Conservation (phyloP, 2,113 vertebrate genomes). For the Strigops habroptila region DNA sequence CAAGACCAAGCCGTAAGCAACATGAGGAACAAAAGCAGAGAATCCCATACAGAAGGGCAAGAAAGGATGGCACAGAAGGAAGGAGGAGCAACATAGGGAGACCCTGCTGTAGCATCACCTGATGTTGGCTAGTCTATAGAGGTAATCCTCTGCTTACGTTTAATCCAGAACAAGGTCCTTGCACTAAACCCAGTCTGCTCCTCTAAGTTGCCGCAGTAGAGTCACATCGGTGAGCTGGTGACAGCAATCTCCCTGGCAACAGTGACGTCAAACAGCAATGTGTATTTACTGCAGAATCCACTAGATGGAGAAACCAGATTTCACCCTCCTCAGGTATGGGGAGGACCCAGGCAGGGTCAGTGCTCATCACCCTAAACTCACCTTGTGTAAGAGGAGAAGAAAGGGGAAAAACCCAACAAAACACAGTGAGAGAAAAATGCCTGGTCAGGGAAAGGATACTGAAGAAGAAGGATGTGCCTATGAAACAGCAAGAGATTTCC, state of each 20-base stretch:
- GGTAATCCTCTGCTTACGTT: conserved; percentile 2
- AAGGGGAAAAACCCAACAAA: neutral
- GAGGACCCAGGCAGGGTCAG: neutral
- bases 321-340: conserved; percentile 59
- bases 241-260: conserved; percentile 76
- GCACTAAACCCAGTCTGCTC: conserved; percentile 53
- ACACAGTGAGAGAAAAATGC: neutral
- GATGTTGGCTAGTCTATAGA: neutral
- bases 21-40: neutral
- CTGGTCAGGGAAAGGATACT: neutral
- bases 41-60: neutral
- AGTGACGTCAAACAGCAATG: conserved; percentile 68
- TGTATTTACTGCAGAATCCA: conserved; percentile 63
- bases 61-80: neutral
- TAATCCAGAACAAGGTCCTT: conserved; percentile 49
- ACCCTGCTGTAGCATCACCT: neutral
- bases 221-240: conserved; percentile 65
- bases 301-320: conserved; percentile 70
- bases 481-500: neutral
- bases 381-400: conserved; percentile 35
- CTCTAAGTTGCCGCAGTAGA: conserved; percentile 61
- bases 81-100: neutral
- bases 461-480: neutral
- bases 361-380: conserved; percentile 53
- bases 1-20: neutral